A percentile compares a stretch with the other conserved stretches of the same genome.
Evolutionary conservation across 2,888 invertebrate species (phyloP).

Genomic region (Aphelenchoides bicaudatus): DNA sequence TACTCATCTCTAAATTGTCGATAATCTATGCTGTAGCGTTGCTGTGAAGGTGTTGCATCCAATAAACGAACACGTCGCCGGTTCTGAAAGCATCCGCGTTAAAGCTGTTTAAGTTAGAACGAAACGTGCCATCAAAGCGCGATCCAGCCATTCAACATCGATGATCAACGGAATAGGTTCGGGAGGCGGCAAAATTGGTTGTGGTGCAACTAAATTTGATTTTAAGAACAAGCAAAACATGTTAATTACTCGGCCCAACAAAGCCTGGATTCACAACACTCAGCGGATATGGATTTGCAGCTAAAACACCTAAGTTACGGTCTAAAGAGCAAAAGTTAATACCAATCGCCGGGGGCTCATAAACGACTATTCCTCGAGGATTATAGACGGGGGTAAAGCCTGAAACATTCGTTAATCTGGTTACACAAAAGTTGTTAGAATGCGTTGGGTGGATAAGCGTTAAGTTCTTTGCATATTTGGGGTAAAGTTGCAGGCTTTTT

Average conservation of each 20-base stretch:
- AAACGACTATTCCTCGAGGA: background rate
- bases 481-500: too few relatives aligned
- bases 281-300: conserved; percentile 7
- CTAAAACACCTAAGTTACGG: background rate
- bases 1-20: conserved; percentile 35
- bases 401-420: background rate
- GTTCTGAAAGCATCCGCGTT: conserved; percentile 1
- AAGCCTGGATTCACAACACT: conserved; percentile 18
- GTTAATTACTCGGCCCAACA: conserved; percentile 15
- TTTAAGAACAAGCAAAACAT: background rate
- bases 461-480: too few relatives aligned
- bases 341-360: conserved; percentile 7
- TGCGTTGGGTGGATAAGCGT: too few relatives aligned
- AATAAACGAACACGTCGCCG: conserved; percentile 5
- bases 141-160: conserved; percentile 17
- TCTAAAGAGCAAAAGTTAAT: background rate
- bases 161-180: conserved; percentile 15
- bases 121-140: conserved; percentile 16
- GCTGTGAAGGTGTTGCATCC: conserved; percentile 16
- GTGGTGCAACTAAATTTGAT: conserved; percentile 10
- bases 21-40: conserved; percentile 19
- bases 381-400: background rate
- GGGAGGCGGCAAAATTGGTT: conserved; percentile 7
- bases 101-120: background rate
- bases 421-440: too few relatives aligned